Base-by-base conservation (phyloP, 2,113 vertebrate genomes). In the Quiscalus mexicanus region DNA sequence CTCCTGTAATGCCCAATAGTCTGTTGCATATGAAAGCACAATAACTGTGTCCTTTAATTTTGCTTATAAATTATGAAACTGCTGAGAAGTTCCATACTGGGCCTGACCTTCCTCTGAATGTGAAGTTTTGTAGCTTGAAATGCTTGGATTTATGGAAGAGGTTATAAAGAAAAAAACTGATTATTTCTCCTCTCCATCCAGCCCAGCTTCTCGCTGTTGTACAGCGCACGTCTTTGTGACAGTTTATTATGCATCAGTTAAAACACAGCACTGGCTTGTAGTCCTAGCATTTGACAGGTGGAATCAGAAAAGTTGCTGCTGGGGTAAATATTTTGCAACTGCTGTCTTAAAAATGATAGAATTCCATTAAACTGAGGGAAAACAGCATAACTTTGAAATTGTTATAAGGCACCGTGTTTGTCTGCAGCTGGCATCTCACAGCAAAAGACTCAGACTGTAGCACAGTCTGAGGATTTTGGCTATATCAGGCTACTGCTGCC, bases 321-420 rank as follows among this genome's bases (percentile, higher is more conserved):
- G 23, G 31, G 15, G 11, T 92, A 49, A 88, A 73, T 79, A 44
- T 69, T 95, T 85, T 80, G 20, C 28, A 69, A 10, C 45, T 45
- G 20, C 41, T 90, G 30, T 91, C 59, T 82, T 91, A 49, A 56
- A 93, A 87, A 75, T 78, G 20, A 23, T 37, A 53, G 15, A 60
- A 50, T 88, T 64, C 35, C 18, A 50, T 65, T 37, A 80, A 93
- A 87, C 22, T 25, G 44, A 73, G 19, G 13, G 62, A 92, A 73
- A 62, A 44, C 0, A 1, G 6, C 6, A 2, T 58, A 88, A 55
- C 20, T 91, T 71, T 71, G 63, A 44, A 68, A 52, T 75, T 62
- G 33, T 39, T 76, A 3, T 50, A 37, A 64, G 67, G 15, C 28
- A 11, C 15, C 0, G 0, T 52, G 22, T 84, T 84, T 83, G 42